phyloP scores from a whole-genome alignment of 2,888 invertebrate genomes.

The Hipparchia sbordonii region DNA sequence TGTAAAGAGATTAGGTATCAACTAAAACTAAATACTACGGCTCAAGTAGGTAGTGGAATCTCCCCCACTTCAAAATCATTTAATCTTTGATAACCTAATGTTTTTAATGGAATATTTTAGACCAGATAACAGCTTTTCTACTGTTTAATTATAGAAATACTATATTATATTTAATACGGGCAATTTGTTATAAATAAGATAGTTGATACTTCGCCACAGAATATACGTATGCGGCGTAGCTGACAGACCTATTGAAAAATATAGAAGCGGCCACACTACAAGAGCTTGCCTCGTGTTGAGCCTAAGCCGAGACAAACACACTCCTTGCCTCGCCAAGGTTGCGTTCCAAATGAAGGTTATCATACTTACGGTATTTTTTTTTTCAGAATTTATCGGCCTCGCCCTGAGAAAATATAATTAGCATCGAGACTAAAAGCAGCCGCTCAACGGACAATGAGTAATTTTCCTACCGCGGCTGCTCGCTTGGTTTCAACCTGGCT shows the following conservation, averaged over 20 bases:
- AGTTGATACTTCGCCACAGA: neutral
- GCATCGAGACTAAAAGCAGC: no score
- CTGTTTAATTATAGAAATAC: slow-evolving; percentile 39
- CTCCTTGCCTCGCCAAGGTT: no score
- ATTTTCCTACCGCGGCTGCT: no score
- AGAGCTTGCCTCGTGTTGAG: neutral
- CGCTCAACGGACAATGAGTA: no score
- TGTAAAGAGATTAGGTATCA: neutral
- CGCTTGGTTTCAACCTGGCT: no score
- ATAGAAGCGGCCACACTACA: neutral
- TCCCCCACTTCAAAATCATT: slow-evolving; percentile 45
- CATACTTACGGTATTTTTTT: no score
- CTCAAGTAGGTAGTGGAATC: slow-evolving; percentile 13
- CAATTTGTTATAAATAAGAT: no score
- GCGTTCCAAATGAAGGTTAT: no score
- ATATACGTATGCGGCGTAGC: neutral
- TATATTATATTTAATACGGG: neutral
- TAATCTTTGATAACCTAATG: slow-evolving; percentile 63
- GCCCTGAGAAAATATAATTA: no score
- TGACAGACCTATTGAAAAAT: neutral
- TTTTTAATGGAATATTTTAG: slow-evolving; percentile 63
- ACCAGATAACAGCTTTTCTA: slow-evolving; percentile 3
- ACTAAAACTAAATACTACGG: slow-evolving; percentile 4
- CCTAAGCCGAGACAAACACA: no score
- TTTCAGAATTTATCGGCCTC: no score